A percentile compares a stretch with the other conserved stretches of the same genome.
phyloP scores from a whole-genome alignment of 2,797 vertebrate genomes.

The Pipistrellus kuhlii region DNA sequence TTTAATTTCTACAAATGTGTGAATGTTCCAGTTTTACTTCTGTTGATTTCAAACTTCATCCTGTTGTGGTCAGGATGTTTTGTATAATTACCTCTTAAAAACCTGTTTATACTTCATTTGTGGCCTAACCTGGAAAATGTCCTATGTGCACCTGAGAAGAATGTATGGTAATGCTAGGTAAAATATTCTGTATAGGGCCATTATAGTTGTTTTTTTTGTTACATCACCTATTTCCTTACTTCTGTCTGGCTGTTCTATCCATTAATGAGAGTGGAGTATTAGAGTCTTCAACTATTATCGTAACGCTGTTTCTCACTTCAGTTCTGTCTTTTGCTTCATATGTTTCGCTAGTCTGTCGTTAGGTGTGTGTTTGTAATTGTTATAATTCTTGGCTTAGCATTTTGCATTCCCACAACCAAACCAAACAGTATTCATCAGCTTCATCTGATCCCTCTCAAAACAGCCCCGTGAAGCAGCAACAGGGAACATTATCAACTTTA shows the following conservation, averaged over 20 bases:
- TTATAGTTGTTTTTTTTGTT: not conserved
- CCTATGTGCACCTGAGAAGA: not conserved
- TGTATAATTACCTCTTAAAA: not conserved
- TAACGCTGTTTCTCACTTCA: not conserved
- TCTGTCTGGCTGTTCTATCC: not conserved
- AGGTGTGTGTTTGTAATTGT: not conserved
- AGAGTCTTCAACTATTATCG: not conserved
- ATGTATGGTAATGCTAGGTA: not conserved
- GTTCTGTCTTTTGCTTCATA: not conserved
- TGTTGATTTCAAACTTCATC: not conserved
- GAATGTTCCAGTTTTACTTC: not conserved
- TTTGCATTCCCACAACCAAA: not conserved
- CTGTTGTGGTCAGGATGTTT: not conserved
- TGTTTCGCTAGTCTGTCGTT: not conserved
- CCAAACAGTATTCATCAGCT: not conserved
- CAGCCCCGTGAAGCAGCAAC: not conserved
- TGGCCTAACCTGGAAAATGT: not conserved
- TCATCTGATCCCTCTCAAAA: constrained; percentile 12
- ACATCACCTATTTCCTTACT: not conserved
- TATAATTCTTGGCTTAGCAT: not conserved
- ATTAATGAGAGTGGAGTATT: not conserved
- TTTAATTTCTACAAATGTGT: not conserved
- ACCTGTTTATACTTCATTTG: not conserved
- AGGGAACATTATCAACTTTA: not conserved
- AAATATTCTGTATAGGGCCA: not conserved